Evolutionary conservation across 1,140 invertebrate species (phyloP).

Genomic region (Atopsyche davidsoni): DNA sequence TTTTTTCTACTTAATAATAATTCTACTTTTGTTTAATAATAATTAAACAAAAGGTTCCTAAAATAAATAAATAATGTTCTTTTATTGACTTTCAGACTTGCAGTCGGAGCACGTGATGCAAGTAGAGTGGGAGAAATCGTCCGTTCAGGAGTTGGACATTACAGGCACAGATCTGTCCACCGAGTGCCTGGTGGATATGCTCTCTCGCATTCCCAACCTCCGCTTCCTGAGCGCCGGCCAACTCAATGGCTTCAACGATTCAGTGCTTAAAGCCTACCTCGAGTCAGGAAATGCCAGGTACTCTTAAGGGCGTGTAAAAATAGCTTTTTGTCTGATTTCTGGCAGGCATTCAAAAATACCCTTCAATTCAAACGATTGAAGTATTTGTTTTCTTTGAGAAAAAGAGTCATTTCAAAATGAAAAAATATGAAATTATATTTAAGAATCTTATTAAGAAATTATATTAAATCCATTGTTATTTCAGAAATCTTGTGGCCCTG

Average conservation of each 20-base stretch:
- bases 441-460: background rate
- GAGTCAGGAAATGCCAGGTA: constrained; percentile 75
- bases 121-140: constrained; percentile 97
- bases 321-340: background rate
- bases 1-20: no score
- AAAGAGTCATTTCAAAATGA: background rate
- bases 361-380: background rate
- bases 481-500: constrained; percentile 73
- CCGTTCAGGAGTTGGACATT: constrained; percentile 91
- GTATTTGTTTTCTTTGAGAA: background rate
- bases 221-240: constrained; percentile 91
- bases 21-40: no score
- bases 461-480: constrained; percentile 14
- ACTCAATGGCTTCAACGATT: constrained; percentile 95
- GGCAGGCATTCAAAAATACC: background rate
- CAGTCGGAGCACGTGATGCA: constrained; percentile 87
- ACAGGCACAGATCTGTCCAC: constrained; percentile 93
- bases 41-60: no score
- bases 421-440: no score
- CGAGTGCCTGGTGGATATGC: constrained; percentile 89
- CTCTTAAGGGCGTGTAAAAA: constrained; percentile 1
- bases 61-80: constrained; percentile 3
- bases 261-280: constrained; percentile 83
- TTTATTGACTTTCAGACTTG: constrained; percentile 56
- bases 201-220: constrained; percentile 80